Conservation (phyloP, 2,113 vertebrate genomes). For the Cyprinodon variegatus region DNA sequence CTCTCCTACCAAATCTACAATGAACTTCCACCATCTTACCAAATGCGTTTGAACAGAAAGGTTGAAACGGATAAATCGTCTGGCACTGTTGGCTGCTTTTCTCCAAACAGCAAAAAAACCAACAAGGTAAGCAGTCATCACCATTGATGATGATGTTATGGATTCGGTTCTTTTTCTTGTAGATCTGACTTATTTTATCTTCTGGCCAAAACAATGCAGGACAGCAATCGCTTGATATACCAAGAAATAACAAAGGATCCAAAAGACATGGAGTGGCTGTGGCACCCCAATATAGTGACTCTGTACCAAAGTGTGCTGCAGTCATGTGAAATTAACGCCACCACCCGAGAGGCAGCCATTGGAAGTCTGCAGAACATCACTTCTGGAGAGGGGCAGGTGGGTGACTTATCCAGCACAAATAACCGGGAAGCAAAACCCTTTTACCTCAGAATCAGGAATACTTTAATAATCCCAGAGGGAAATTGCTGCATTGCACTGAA, state of each 20-base stretch:
- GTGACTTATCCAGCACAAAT: not conserved
- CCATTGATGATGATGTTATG: not conserved
- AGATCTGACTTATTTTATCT: not conserved
- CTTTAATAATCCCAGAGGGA: too few species aligned
- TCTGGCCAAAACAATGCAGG: slow-evolving; percentile 74
- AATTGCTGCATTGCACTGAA: not conserved
- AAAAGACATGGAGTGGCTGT: slow-evolving; percentile 90
- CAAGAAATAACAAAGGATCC: slow-evolving; percentile 86
- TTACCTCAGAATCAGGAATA: too few species aligned
- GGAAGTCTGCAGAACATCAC: slow-evolving; percentile 97
- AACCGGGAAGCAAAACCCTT: not conserved
- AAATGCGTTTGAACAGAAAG: slow-evolving; percentile 84
- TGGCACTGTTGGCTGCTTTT: slow-evolving; percentile 91
- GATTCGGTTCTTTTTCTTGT: not conserved
- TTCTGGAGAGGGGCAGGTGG: slow-evolving; percentile 88
- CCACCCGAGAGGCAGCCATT: slow-evolving; percentile 87
- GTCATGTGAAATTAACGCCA: slow-evolving; percentile 83
- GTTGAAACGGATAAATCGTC: slow-evolving; percentile 61
- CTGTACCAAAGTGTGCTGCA: slow-evolving; percentile 86
- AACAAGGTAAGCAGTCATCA: slow-evolving; percentile 82
- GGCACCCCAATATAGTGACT: slow-evolving; percentile 89
- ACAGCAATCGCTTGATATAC: slow-evolving; percentile 81
- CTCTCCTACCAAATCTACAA: slow-evolving; percentile 92
- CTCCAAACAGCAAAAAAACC: slow-evolving; percentile 88
- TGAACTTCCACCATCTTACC: slow-evolving; percentile 85